These are phyloP conservation scores for Thamnophis elegans DNA, from an alignment of 2,797 vertebrate genomes.

Conservation along the genomic window DNA sequence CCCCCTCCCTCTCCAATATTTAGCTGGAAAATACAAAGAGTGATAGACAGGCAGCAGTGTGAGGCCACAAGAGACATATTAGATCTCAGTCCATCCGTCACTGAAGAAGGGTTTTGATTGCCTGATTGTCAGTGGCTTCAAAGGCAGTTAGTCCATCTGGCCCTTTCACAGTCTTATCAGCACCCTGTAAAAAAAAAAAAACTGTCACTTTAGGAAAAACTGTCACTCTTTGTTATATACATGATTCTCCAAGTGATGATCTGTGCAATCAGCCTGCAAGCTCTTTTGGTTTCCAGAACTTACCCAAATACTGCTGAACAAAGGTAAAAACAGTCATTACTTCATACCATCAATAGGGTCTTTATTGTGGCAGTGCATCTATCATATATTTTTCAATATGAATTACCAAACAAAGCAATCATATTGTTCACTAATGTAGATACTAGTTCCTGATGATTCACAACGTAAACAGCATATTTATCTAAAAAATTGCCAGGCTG, in stretches of 20 bases:
- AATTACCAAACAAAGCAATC: not conserved
- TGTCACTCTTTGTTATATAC: not conserved
- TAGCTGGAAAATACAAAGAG: slow-evolving; percentile 77
- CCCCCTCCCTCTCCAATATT: slow-evolving; percentile 71
- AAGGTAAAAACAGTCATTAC: not conserved
- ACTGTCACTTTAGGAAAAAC: slow-evolving; percentile 31
- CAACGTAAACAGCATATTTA: not conserved
- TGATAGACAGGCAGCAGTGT: slow-evolving; percentile 81
- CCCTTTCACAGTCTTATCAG: slow-evolving; percentile 80
- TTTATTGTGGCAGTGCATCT: not conserved
- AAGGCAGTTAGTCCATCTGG: slow-evolving; percentile 80
- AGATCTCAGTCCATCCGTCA: slow-evolving; percentile 71
- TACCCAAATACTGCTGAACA: not conserved
- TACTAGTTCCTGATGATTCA: not conserved
- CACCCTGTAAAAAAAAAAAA: slow-evolving; percentile 72
- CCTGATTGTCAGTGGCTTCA: slow-evolving; percentile 81
- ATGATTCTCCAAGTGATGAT: not conserved
- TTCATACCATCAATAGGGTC: not conserved
- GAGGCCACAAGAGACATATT: slow-evolving; percentile 79
- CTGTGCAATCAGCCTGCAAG: not conserved
- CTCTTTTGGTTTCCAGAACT: not conserved
- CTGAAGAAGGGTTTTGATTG: slow-evolving; percentile 81
- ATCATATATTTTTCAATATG: not conserved
- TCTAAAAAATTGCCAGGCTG: not conserved
- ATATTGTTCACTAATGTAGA: not conserved